A percentile compares a stretch with the other conserved stretches of the same genome.
These are phyloP conservation scores for Leptocoma aspasia DNA, from an alignment of 2,113 vertebrate species.

Conservation along the genomic window DNA sequence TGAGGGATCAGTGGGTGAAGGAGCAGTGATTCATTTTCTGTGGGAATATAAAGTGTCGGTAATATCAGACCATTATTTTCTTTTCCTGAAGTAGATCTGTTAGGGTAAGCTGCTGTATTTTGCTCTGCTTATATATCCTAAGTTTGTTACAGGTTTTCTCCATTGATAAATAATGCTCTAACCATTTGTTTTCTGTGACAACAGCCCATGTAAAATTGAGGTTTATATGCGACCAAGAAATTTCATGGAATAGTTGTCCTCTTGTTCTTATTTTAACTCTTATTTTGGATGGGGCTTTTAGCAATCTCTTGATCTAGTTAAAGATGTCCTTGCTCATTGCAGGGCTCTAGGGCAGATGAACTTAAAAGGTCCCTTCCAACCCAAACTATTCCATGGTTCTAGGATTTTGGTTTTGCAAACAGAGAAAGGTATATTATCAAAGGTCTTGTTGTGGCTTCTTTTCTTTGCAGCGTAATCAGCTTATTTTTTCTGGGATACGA, in stretches of 20 bases:
- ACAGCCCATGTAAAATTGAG: background rate
- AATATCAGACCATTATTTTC: background rate
- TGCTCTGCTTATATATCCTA: background rate
- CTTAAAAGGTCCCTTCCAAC: background rate
- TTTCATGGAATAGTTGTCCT: background rate
- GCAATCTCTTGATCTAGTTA: background rate
- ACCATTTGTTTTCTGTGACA: background rate
- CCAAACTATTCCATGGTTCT: background rate
- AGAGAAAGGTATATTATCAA: background rate
- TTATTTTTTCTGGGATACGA: background rate
- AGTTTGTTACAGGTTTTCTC: background rate
- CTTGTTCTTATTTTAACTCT: background rate
- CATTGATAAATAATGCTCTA: background rate
- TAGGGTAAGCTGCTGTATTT: background rate
- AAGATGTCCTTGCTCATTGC: background rate
- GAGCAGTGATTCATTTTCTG: background rate
- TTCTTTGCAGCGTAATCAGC: background rate
- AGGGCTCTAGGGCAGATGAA: background rate
- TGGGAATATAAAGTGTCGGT: background rate
- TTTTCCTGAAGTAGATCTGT: background rate
- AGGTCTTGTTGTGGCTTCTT: background rate
- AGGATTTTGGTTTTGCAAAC: background rate
- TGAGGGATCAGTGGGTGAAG: background rate
- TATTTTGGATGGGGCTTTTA: background rate
- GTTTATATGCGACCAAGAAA: background rate